phyloP scores from a whole-genome alignment of 2,888 invertebrate genomes.

The Tetranychus piercei region DNA sequence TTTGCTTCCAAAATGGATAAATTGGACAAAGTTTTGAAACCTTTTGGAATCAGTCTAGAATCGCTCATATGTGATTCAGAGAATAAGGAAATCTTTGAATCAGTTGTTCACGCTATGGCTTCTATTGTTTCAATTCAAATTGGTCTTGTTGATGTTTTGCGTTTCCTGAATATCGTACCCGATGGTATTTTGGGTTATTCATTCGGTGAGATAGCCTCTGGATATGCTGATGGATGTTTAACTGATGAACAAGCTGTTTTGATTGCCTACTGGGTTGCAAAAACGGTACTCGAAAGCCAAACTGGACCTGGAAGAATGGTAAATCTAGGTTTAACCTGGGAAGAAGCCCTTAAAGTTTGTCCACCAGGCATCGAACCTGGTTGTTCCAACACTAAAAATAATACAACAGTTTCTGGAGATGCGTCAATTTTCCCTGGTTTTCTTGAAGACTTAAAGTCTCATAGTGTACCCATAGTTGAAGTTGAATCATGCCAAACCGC shows the following conservation, averaged over 20 bases:
- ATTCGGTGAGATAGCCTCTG: constrained; percentile 38
- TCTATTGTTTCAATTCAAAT: constrained; percentile 39
- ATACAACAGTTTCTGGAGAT: constrained; percentile 82
- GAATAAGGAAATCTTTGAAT: constrained; percentile 3
- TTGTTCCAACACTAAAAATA: constrained; percentile 84
- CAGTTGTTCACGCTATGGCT: constrained; percentile 36
- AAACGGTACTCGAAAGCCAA: constrained; percentile 48
- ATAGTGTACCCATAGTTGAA: constrained; percentile 61
- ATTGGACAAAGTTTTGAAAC: constrained; percentile 31
- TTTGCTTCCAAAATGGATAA: constrained; percentile 34
- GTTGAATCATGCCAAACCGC: constrained; percentile 76
- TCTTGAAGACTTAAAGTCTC: constrained; percentile 47
- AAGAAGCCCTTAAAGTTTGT: constrained; percentile 50
- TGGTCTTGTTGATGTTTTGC: constrained; percentile 37
- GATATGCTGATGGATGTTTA: constrained; percentile 39
- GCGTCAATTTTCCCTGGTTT: constrained; percentile 47
- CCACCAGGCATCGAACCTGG: constrained; percentile 63
- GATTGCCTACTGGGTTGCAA: constrained; percentile 14
- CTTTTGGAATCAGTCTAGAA: constrained; percentile 34
- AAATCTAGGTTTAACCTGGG: constrained; percentile 73
- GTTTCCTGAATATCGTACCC: constrained; percentile 33
- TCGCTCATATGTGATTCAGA: constrained; percentile 30
- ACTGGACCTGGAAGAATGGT: constrained; percentile 67
- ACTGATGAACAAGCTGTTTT: constrained; percentile 14
- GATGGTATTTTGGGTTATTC: constrained; percentile 35